Evolutionary conservation across 1,140 invertebrate species (phyloP), one percentile per base, ranked within the genome.

Genomic region (Bombus consobrinus): DNA sequence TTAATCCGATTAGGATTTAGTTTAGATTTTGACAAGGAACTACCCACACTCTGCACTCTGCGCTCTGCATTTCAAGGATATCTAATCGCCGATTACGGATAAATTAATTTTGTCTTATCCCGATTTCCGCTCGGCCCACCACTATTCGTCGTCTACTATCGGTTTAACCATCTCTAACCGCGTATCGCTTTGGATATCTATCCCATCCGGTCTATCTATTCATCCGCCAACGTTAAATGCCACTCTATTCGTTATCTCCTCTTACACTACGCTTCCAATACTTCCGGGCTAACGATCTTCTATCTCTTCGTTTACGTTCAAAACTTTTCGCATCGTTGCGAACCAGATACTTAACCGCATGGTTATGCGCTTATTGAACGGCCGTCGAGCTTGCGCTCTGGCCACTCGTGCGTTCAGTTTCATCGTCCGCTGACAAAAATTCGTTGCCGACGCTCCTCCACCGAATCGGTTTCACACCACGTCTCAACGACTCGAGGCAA

Each of bases 1-100:
- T 72, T 91, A 90, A 90, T 90, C 88, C 86, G 83, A 90, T 90
- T 90, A 91, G 78, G 87, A 86, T 90, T 91, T 91, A 81, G 80
- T 88, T 86, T 86, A 90, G 83, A 90, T 90, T 88, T 91, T 90
- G 81, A 83, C 85, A 75, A 85, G 77, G 76, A 57, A 39, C 85
- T 59, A 62, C 53, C 64, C 73, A 15, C 62, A 15, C 62, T 32
- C 64, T 15, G 28, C 53, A 28, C n/a, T n/a, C 66, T 9, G 32
- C 34, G 18, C 66, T n/a, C 69, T 47, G 39, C 39, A 34, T 59
- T 41, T 76, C 25, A 13, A 57, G 66, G 28, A 73, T 59, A 68
- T 59, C 76, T 88, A 90, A 90, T 90, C 83, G 86, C 59, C 86
- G 79, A 87, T 90, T 90, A 89, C 69, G 74, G 75, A 68, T 71